Evolutionary conservation across 1,140 invertebrate genomes (phyloP), one percentile per base, ranked within the genome.

Genomic region (Conus ventricosus): DNA sequence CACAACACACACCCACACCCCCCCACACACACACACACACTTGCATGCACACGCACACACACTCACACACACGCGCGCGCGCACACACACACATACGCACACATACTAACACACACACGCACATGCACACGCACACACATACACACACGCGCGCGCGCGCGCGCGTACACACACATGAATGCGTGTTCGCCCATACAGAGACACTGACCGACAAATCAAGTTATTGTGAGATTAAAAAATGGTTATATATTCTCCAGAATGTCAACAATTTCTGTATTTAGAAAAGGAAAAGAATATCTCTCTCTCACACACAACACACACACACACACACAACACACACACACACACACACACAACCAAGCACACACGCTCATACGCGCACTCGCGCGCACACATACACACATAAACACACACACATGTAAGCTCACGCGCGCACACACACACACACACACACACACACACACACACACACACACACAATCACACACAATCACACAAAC

Each of bases 391-490:
- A 81, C 78, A n/a, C 75, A 78, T 5, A 78, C 75, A 78, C 75
- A 78, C n/a, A 78, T 23, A 78, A 10, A 78, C 23, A 78, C 23
- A 78, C 10, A 78, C 8, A 20, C 8, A 78, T n/a, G n/a, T 11
- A 78, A 11, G n/a, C 75, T 25, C 3, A 78, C 75, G n/a, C n/a
- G 53, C 78, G 51, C 39, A 5, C 39, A 53, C 78, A 5, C 27
- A 53, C 39, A 53, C 39, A 81, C 78, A 81, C 71, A 53, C 78
- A 81, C 39, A 81, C 78, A 81, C 39, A 53, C 78, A 53, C 78
- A 53, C 78, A 53, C 78, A 2, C 78, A 53, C 78, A 81, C 78
- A 51, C 78, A 81, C 78, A 51, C 78, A 81, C 27, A n/a, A n/a
- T n/a, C n/a, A 51, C 27, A 81, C 11, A 11, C 4, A 53, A 1